A percentile compares a stretch with the other conserved stretches of the same genome.
Evolutionary conservation across 2,888 invertebrate species (phyloP).

Genomic region (Apotomis capreana): DNA sequence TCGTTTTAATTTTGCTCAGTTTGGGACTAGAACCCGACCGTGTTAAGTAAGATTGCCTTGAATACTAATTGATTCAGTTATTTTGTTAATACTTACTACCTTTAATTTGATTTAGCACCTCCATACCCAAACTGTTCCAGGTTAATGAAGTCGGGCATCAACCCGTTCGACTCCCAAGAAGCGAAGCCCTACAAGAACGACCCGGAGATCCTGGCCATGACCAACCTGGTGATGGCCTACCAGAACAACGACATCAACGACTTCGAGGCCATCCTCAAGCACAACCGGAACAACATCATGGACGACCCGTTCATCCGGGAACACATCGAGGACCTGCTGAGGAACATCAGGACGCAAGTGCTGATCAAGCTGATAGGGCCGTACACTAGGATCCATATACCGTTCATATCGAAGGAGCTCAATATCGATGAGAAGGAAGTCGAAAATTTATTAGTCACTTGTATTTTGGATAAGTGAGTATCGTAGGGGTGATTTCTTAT

Average conservation of each 20-base stretch:
- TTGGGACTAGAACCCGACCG: too few relatives aligned
- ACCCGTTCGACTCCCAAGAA: slow-evolving; percentile 99
- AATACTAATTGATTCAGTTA: too few relatives aligned
- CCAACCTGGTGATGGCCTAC: slow-evolving; percentile 97
- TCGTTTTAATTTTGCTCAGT: too few relatives aligned
- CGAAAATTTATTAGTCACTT: slow-evolving; percentile 97
- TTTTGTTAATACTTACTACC: too few relatives aligned
- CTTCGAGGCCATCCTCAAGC: slow-evolving; percentile 97
- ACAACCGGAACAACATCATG: slow-evolving; percentile 97
- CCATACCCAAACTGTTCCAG: slow-evolving; percentile 67
- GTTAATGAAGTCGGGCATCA: slow-evolving; percentile 99
- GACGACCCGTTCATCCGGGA: slow-evolving; percentile 99
- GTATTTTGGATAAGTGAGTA: slow-evolving; percentile 97
- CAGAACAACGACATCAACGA: slow-evolving; percentile 99
- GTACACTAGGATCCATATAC: slow-evolving; percentile 98
- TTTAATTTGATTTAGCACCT: too few relatives aligned
- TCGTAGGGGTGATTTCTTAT: slow-evolving; percentile 13
- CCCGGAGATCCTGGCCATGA: slow-evolving; percentile 99
- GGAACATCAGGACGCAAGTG: slow-evolving; percentile 98
- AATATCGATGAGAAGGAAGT: slow-evolving; percentile 98
- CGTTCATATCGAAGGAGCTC: slow-evolving; percentile 97
- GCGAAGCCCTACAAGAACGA: slow-evolving; percentile 99
- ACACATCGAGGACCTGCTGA: slow-evolving; percentile 97
- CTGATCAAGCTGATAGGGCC: slow-evolving; percentile 98
- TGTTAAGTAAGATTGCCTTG: too few relatives aligned